Evolutionary conservation across 1,140 invertebrate genomes (phyloP), one percentile per base, ranked within the genome.

Genomic region (Stegodyphus dumicola): DNA sequence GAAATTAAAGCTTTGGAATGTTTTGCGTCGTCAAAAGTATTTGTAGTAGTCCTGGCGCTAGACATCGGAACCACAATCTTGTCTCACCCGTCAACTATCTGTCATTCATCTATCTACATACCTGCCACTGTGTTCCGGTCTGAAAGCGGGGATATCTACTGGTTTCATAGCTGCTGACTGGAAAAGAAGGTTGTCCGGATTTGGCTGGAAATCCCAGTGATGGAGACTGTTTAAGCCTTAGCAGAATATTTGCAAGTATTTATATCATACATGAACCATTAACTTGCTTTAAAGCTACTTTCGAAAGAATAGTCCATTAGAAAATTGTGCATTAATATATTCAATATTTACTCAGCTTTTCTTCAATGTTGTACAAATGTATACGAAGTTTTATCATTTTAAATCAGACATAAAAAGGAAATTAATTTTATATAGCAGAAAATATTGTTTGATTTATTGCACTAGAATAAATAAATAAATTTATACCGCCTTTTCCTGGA

Each of bases 1-100:
- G n/a, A 73, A 73, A 73, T 52, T 73, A 52, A 73, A 52, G 49
- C 49, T 6, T 52, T 53, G 70, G 70, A 73, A 73, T 73, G 70
- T 53, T 53, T 73, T 73, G 5, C 49, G 70, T 73, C n/a, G 49
- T 15, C 51, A n/a, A 48, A 48, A 70, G n/a, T 64, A n/a, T 10
- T n/a, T 64, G 60, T 11, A 64, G 10, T 56, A 75, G 33, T n/a
- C 15, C 48, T 18, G 7, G 73, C 70, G 5, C 17, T 48, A 33
- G 53, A 60, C 73, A 75, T 56, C 73, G 18, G 53, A 9, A 7
- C n/a, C 52, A 18, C 73, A 18, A 60, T 75, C 73, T 75, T 75
- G 73, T 75, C 53, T 56, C 54, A 75, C 18, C 18, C 54, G 10
- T n/a, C 54, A 18, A 7, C 73, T 13, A 75, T 75, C 73, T 75